Evolutionary conservation across 2,888 invertebrate species (phyloP).

Genomic region (Gibbula magus): DNA sequence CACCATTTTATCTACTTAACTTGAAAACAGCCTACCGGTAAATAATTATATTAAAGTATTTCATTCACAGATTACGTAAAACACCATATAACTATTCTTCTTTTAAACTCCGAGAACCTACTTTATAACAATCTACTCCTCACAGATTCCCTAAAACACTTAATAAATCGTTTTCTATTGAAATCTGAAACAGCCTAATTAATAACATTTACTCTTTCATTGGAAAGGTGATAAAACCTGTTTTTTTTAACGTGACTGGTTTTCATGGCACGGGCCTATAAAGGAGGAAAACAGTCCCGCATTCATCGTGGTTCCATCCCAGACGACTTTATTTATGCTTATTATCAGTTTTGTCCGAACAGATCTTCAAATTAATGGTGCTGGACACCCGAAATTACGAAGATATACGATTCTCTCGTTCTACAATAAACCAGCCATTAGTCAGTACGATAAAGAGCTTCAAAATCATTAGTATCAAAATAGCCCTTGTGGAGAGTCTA

Average conservation of each 20-base stretch:
- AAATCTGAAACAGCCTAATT: no score
- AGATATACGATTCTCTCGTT: not conserved
- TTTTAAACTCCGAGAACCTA: no score
- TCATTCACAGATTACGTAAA: no score
- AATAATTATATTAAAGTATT: no score
- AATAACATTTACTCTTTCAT: no score
- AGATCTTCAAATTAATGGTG: not conserved
- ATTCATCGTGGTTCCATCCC: not conserved
- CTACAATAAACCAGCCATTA: not conserved
- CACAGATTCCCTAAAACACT: no score
- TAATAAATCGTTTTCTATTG: no score
- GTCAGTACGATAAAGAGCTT: not conserved
- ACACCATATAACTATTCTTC: no score
- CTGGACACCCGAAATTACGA: not conserved
- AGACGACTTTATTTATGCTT: not conserved
- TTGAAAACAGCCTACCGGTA: no score
- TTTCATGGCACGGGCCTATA: not conserved
- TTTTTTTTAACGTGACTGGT: not conserved
- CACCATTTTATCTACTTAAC: no score
- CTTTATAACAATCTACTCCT: no score
- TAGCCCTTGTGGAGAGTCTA: not conserved
- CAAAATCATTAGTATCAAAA: conserved; percentile 4
- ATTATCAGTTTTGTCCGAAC: not conserved
- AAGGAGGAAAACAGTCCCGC: not conserved
- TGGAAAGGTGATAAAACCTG: not conserved